A percentile compares a stretch with the other conserved stretches of the same genome.
phyloP scores from a whole-genome alignment of 2,888 invertebrate species.

The Drosophila vallismaia region DNA sequence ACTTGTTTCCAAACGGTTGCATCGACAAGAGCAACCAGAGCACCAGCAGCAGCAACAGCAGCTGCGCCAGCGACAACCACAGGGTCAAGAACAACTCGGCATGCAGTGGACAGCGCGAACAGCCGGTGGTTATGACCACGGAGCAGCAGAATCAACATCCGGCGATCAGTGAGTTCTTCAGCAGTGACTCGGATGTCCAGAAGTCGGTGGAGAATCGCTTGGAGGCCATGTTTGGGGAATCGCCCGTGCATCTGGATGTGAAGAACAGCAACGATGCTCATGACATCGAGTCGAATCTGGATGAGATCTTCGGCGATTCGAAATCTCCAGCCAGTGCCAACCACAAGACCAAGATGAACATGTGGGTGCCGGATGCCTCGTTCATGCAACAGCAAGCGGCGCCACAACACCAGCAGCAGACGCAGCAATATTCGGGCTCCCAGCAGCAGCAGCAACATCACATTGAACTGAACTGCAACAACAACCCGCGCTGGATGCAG shows the following conservation, averaged over 20 bases:
- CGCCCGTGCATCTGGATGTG: slow-evolving; percentile 81
- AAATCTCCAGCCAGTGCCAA: slow-evolving; percentile 68
- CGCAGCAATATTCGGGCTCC: slow-evolving; percentile 38
- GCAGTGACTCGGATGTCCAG: slow-evolving; percentile 79
- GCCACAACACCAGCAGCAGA: slow-evolving; percentile 39
- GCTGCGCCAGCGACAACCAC: slow-evolving; percentile 56
- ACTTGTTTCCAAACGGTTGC: slow-evolving; percentile 82
- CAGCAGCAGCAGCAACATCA: slow-evolving; percentile 73
- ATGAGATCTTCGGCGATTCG: slow-evolving; percentile 83
- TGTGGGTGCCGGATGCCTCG: slow-evolving; percentile 70
- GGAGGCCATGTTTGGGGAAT: slow-evolving; percentile 84
- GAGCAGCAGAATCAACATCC: slow-evolving; percentile 73
- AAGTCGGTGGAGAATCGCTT: slow-evolving; percentile 83
- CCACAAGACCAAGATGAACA: slow-evolving; percentile 64
- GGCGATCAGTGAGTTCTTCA: slow-evolving; percentile 81
- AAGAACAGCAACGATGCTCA: slow-evolving; percentile 70
- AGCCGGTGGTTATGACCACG: slow-evolving; percentile 62
- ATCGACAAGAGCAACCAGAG: slow-evolving; percentile 80
- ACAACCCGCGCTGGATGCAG: slow-evolving; percentile 83
- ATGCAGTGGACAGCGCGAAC: slow-evolving; percentile 77
- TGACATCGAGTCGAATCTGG: slow-evolving; percentile 82
- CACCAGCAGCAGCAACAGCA: slow-evolving; percentile 61
- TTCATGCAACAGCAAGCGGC: slow-evolving; percentile 44
- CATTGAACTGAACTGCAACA: slow-evolving; percentile 78
- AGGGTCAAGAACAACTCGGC: slow-evolving; percentile 62